Base-by-base conservation (phyloP, 1,140 invertebrate species). In the Idris sp. region DNA sequence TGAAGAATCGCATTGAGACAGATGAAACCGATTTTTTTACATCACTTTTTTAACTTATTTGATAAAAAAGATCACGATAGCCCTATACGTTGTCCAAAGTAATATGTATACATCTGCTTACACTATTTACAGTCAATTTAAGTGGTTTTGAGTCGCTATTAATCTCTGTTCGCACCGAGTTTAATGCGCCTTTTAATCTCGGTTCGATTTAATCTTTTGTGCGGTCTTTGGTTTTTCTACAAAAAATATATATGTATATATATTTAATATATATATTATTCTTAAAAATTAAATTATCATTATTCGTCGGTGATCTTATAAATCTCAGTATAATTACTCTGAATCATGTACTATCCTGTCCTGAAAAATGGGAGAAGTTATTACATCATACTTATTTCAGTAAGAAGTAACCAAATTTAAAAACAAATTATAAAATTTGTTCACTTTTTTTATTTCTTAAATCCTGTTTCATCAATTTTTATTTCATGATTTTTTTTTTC, bases 201-300 rank as follows among this genome's bases (percentile, higher is more conserved):
- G 62, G 64, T 33, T 68, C 41, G 44, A 77, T 73, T 72, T 38
- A 59, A 76, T 31, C 64, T 64, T 72, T 72, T 77, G 38, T 77
- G 74, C 76, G 78, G 69, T 81, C 79, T 81, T 81, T 81, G 79
- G 79, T 81, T 78, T 77, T 73, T 79, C 77, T 77, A 79, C 76
- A 81, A 81, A 79, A 81, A 77, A 75, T 69, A 75, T 75, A 75
- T 69, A 64, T 74, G 28, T 74, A 51, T 72, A 77, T 71, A 74
- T 74, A 38, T 59, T 35, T 48, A 41, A 19, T 28, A 44, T 75
- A 74, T 73, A 65, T 73, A 74, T 75, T 74, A 56, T 75, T 48
- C 73, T 78, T 79, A 78, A 77, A 59, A 69, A 49, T 79, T 71
- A 76, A 64, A 62, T 54, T 61, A 78, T 78, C 72, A 30, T 78